Base-by-base conservation (phyloP, 1,140 invertebrate genomes). In the Bombyx mandarina region DNA sequence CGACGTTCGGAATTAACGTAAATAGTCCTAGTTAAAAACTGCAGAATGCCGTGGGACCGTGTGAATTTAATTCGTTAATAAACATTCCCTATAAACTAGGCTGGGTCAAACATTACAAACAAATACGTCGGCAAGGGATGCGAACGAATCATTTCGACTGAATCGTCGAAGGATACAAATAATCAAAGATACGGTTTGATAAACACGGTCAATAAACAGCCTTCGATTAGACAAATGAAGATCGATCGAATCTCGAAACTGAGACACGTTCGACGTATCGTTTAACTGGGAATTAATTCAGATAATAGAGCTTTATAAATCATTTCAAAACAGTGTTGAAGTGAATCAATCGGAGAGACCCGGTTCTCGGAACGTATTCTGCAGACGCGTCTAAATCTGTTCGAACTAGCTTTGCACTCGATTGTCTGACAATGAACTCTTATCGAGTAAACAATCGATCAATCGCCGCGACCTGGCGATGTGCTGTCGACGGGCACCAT, bases 341-440 rank as follows among this genome's bases (percentile, higher is more conserved):
- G 44, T 43, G 56, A 67, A 74, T 77, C 67, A 62, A 71, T 78
- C 66, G 66, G 52, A 60, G 66, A 71, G 63, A 74, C 65, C 56
- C 57, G 67, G 52, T 79, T 75, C 76, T 61, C 63, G 59, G 79
- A 79, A 66, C 48, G 70, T 69, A 69, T 71, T 71, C 62, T 71
- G 71, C 67, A 77, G 78, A 76, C 75, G 62, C 52, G 66, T 82
- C 79, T 85, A 83, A 85, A 79, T 86, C 82, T 86, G 80, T 78
- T 82, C 71, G 66, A 71, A 71, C 63, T 74, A 80, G 71, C 79
- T 82, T 84, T 71, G 78, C 78, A 82, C 78, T 82, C 69, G 66
- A 59, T 70, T 58, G 57, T 78, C 83, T 86, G 83, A 86, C 82
- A 83, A 86, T 86, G 83, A 86, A 86, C 80, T 83, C 80, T 71